phyloP scores from a whole-genome alignment of 2,113 vertebrate species.

The Amblyornis subalaris region DNA sequence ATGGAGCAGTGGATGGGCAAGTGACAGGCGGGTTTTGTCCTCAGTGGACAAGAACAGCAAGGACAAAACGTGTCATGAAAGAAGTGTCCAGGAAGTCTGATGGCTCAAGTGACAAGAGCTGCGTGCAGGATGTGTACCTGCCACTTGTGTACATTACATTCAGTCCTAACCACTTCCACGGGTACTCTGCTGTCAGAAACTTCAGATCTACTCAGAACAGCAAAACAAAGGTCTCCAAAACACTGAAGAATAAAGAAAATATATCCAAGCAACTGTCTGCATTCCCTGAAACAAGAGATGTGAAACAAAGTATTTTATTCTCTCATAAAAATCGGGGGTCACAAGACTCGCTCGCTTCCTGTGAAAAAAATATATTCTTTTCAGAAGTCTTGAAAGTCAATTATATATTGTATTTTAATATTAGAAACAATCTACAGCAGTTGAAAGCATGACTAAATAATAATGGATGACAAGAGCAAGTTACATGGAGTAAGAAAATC shows the following conservation, averaged over 20 bases:
- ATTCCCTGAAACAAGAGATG: neutral
- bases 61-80: neutral
- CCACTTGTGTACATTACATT: neutral
- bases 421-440: neutral
- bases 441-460: neutral
- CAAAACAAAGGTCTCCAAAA: neutral
- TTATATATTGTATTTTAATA: neutral
- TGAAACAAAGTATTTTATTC: neutral
- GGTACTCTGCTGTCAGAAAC: neutral
- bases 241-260: neutral
- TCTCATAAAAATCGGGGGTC: neutral
- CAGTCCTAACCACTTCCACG: rapidly evolving
- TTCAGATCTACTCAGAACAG: neutral
- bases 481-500: neutral
- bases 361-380: neutral
- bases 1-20: neutral
- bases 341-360: neutral
- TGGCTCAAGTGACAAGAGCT: neutral
- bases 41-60: neutral
- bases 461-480: neutral
- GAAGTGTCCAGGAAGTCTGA: neutral
- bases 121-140: rapidly evolving
- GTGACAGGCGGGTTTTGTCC: neutral
- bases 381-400: neutral
- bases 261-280: neutral